Evolutionary conservation across 2,113 vertebrate genomes (phyloP), one percentile per base, ranked within the genome.

Genomic region (Gasterosteus nipponicus): DNA sequence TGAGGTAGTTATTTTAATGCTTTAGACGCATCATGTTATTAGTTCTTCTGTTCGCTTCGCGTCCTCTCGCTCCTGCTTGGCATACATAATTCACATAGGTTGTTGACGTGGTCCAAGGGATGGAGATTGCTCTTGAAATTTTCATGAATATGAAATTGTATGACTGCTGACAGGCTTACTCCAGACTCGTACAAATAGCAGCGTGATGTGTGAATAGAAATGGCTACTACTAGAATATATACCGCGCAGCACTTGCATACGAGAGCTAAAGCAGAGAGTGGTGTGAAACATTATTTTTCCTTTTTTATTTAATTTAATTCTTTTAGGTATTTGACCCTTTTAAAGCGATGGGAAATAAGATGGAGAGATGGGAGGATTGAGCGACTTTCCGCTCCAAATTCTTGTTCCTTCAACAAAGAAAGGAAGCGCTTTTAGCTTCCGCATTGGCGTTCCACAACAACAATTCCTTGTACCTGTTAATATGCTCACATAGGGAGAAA

Each of bases 91-190:
- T 89, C 81, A 90, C 78, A 77, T 44, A 82, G 79, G 86, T 87
- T 44, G 86, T 87, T 44, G 82, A 81, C 56, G 60, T 83, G 61
- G 84, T 85, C 61, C 72, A 74, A 74, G 72, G 61, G 74, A 69
- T 78, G 74, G 73, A 82, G 77, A 88, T 90, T 86, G 87, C 85
- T 84, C 75, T 77, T 66, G 82, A 91, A 85, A 78, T 85, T 65
- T 86, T 80, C 82, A 91, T 92, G 87, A 93, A 92, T 91, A 86
- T 85, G 64, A 91, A 92, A 91, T 93, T 26, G 77, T 78, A 87
- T 89, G 82, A 69, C 54, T 14, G 54, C 59, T 87, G 82, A 89
- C 82, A 74, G 82, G 47, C 77, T 74, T 84, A 75, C 86, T 90
- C 64, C 77, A 83, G 73, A 73, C 62, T 77, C 75, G 10, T 76